A percentile compares a stretch with the other conserved stretches of the same genome.
Conservation (phyloP, 2,797 vertebrate species). For the Thaleichthys pacificus region DNA sequence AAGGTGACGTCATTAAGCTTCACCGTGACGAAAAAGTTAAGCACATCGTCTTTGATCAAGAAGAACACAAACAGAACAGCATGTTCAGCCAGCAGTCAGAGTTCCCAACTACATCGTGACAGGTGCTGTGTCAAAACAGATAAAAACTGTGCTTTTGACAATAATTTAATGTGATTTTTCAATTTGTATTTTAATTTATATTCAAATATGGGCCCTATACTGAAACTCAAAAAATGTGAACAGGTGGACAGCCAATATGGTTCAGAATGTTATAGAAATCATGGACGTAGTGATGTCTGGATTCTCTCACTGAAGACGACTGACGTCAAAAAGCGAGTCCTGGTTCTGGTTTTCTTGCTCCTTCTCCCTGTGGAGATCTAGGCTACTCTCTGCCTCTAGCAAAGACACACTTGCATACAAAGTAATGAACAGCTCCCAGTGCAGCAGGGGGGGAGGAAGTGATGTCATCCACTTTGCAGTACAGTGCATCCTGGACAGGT, state of each 20-base stretch:
- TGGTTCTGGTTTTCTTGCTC: too few species aligned
- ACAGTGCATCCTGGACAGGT: slow-evolving; percentile 14
- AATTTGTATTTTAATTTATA: neutral
- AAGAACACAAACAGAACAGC: neutral
- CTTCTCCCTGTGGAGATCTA: neutral
- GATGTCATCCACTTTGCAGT: slow-evolving; percentile 15
- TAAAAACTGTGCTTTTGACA: neutral
- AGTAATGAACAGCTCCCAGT: slow-evolving; percentile 1
- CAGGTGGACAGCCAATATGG: neutral
- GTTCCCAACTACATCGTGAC: neutral
- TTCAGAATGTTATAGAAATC: neutral
- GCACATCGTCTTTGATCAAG: too few species aligned
- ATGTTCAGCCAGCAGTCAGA: neutral
- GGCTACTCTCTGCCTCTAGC: neutral
- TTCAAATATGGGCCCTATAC: neutral
- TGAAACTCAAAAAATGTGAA: neutral
- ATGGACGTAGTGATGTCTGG: neutral
- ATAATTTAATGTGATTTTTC: too few species aligned
- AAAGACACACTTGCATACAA: neutral
- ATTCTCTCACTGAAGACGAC: neutral
- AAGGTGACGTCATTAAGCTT: slow-evolving; percentile 8
- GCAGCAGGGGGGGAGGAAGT: neutral
- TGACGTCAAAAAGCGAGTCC: too few species aligned
- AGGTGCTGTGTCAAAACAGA: neutral
- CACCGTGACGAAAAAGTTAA: slow-evolving; percentile 9